A percentile compares a stretch with the other conserved stretches of the same genome.
Evolutionary conservation across 2,113 vertebrate species (phyloP).

Genomic region (Entomyzon cyanotis): DNA sequence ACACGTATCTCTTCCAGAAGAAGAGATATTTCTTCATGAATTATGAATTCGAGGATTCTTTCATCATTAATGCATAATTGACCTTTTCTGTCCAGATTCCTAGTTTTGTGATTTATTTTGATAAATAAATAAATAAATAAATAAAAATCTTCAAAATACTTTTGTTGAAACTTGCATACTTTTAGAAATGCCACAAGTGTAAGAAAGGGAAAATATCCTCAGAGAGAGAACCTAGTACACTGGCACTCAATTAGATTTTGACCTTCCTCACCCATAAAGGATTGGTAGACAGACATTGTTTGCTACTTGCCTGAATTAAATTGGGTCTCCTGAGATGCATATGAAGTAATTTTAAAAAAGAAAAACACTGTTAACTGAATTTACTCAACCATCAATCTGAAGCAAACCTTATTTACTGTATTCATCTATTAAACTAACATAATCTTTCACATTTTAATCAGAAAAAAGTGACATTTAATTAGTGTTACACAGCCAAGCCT

Average conservation of each 20-base stretch:
- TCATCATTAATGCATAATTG: constrained; percentile 36
- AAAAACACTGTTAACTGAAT: constrained; percentile 27
- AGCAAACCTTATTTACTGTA: constrained; percentile 23
- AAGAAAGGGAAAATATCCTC: constrained; percentile 1
- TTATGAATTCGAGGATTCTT: constrained; percentile 43
- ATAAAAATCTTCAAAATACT: background rate
- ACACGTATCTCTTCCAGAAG: background rate
- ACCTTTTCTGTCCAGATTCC: background rate
- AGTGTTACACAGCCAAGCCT: background rate
- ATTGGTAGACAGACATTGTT: constrained; percentile 25
- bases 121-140: background rate
- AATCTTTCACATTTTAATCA: constrained; percentile 41
- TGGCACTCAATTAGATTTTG: constrained; percentile 55
- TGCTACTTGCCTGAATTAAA: constrained; percentile 51
- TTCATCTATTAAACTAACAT: constrained; percentile 16
- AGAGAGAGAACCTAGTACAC: background rate
- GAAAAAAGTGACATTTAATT: constrained; percentile 41
- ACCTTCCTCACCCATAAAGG: constrained; percentile 58
- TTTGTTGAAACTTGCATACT: background rate
- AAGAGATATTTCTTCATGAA: background rate
- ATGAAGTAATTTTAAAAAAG: constrained; percentile 39
- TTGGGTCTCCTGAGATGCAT: constrained; percentile 47
- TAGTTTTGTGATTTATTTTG: background rate
- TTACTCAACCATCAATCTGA: constrained; percentile 9
- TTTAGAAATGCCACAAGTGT: background rate